Percentiles rank a stretch among this genome's conserved stretches.
phyloP scores from a whole-genome alignment of 2,888 invertebrate species.

The Trissolcus japonicus region DNA sequence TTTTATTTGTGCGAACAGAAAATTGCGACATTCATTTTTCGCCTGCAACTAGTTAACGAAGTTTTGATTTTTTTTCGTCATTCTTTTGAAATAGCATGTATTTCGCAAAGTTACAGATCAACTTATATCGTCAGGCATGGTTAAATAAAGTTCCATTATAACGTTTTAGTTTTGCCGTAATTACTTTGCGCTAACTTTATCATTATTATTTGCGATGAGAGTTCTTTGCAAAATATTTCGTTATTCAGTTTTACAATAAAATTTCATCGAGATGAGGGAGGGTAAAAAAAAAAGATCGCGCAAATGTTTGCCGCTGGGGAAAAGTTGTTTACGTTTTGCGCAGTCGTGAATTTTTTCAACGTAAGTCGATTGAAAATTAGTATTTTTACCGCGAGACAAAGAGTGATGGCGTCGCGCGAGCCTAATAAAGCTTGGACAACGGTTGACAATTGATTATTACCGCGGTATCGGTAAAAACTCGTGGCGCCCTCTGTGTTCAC shows the following conservation, averaged over 20 bases:
- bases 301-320: too few species aligned
- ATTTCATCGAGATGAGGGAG: too few species aligned
- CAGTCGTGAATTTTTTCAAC: not conserved
- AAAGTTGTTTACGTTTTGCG: not conserved
- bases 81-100: slow-evolving; percentile 10
- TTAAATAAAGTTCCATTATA: slow-evolving; percentile 39
- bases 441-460: slow-evolving; percentile 64
- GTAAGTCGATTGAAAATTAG: slow-evolving; percentile 31
- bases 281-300: too few species aligned
- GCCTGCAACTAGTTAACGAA: slow-evolving; percentile 30
- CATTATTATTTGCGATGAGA: slow-evolving; percentile 7
- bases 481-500: slow-evolving; percentile 32
- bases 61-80: slow-evolving; percentile 31
- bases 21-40: slow-evolving; percentile 15
- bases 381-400: slow-evolving; percentile 31
- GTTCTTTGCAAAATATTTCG: too few species aligned
- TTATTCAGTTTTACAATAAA: not conserved
- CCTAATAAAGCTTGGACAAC: slow-evolving; percentile 55
- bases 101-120: slow-evolving; percentile 41
- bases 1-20: slow-evolving; percentile 18
- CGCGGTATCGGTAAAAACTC: slow-evolving; percentile 60
- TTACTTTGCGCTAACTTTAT: slow-evolving; percentile 26
- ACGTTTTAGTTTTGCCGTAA: slow-evolving; percentile 18
- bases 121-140: slow-evolving; percentile 27
- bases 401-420: slow-evolving; percentile 15